Conservation (phyloP, 2,797 vertebrate genomes). For the Miichthys miiuy region DNA sequence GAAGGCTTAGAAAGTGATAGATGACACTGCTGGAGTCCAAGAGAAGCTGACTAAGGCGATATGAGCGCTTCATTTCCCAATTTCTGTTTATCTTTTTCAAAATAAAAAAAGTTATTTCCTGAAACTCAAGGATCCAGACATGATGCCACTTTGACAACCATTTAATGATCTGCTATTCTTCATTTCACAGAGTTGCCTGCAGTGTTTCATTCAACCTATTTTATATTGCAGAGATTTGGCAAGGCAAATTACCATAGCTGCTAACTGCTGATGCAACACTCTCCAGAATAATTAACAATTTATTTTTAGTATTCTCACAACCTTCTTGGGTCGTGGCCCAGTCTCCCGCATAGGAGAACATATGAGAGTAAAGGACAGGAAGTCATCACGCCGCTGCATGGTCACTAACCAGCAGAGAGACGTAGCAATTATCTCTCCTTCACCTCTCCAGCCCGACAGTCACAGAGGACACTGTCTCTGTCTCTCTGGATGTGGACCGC, state of each 20-base stretch:
- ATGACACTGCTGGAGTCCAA: not conserved
- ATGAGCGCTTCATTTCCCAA: not conserved
- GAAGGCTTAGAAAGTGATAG: conserved; percentile 6
- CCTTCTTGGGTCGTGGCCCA: conserved; percentile 29
- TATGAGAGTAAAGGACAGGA: conserved; percentile 13
- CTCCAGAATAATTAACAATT: conserved; percentile 39
- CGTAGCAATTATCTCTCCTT: not conserved
- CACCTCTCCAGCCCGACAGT: not conserved
- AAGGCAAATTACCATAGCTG: conserved; percentile 24
- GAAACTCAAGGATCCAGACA: conserved; percentile 3
- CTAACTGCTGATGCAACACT: conserved; percentile 39
- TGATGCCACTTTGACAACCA: not conserved
- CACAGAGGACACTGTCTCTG: not conserved
- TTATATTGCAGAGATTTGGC: conserved; percentile 6
- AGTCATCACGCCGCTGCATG: not conserved
- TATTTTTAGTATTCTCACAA: conserved; percentile 43
- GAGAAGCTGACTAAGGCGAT: conserved; percentile 19
- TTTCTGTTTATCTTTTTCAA: not conserved
- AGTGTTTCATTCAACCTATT: conserved; percentile 21
- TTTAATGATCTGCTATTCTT: conserved; percentile 2
- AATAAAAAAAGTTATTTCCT: not conserved
- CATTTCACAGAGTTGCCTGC: conserved; percentile 7
- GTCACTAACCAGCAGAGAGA: conserved; percentile 11
- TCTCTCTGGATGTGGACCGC: not conserved
- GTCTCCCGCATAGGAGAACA: conserved; percentile 4